phyloP scores from a whole-genome alignment of 1,140 invertebrate genomes.

The Tetramorium alpestre region DNA sequence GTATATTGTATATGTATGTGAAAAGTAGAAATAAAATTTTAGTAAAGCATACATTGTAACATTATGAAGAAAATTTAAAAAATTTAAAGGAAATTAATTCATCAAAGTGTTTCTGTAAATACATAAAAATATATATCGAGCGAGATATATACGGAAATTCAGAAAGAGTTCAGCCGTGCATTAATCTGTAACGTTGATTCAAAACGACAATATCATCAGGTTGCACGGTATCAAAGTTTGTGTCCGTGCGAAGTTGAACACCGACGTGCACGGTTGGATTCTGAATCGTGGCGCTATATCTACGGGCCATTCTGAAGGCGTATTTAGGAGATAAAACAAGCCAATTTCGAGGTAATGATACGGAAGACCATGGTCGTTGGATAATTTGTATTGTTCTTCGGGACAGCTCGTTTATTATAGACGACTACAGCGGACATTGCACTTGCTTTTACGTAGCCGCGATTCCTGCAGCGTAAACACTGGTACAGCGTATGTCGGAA shows the following conservation, averaged over 20 bases:
- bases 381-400: conserved; percentile 59
- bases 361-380: conserved; percentile 49
- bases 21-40: not conserved
- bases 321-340: conserved; percentile 59
- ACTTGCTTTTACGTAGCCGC: conserved; percentile 11
- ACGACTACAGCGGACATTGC: conserved; percentile 33
- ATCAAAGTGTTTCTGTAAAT: not conserved
- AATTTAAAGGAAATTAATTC: not conserved
- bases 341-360: conserved; percentile 59
- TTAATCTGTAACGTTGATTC: conserved; percentile 42
- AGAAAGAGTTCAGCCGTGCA: not conserved
- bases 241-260: conserved; percentile 27
- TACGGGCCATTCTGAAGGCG: conserved; percentile 32
- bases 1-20: not conserved
- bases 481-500: not conserved
- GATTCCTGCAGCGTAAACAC: conserved; percentile 20
- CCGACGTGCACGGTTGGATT: conserved; percentile 21
- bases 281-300: conserved; percentile 42
- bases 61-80: not conserved
- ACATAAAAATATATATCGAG: not conserved
- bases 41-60: too few relatives aligned
- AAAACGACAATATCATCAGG: conserved; percentile 23
- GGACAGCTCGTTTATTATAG: conserved; percentile 53
- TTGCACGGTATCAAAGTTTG: conserved; percentile 33
- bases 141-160: not conserved